Evolutionary conservation across 2,888 invertebrate species (phyloP), one percentile per base, ranked within the genome.

Genomic region (Megamerina dolium): DNA sequence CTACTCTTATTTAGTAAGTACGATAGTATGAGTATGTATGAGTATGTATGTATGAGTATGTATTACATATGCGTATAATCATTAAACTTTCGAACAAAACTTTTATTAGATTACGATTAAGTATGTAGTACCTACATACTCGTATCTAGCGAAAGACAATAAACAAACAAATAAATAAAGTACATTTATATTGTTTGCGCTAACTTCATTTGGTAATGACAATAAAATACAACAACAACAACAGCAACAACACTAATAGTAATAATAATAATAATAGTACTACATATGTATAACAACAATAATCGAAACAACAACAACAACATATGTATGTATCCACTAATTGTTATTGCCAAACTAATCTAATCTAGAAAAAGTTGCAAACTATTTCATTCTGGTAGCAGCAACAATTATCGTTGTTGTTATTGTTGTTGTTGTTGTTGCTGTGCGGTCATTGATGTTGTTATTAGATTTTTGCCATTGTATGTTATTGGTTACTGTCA

Each of bases 301-400:
- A 36, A 36, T 36, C 26, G 26, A 16, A 30, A 37, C 37, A 29
- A 13, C 20, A 30, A 17, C 19, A 37, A n/a, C 29, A 20, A 19
- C 30, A 37, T 34, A 41, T 41, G 35, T 34, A 34, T 41, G 27
- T 60, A 65, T 61, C 60, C 55, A 63, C 56, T 60, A 64, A 63
- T 65, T 64, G 63, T 65, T 63, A 61, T 65, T 62, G 61, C 60
- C 56, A 60, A 65, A 66, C 64, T 64, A 66, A 64, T 66, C 63
- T 66, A 64, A 66, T 64, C 64, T 61, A 60, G n/a, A n/a, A 60
- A 59, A 60, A 60, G 60, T 60, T 60, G 62, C 61, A 61, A 61
- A 52, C 59, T 60, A 54, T 58, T 60, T 56, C 56, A 57, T 56
- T 56, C 54, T 43, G 44, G 26, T 17, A 38, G 12, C 21, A 27